Evolutionary conservation across 2,113 vertebrate species (phyloP), one percentile per base, ranked within the genome.

Genomic region (Xerus inauris): DNA sequence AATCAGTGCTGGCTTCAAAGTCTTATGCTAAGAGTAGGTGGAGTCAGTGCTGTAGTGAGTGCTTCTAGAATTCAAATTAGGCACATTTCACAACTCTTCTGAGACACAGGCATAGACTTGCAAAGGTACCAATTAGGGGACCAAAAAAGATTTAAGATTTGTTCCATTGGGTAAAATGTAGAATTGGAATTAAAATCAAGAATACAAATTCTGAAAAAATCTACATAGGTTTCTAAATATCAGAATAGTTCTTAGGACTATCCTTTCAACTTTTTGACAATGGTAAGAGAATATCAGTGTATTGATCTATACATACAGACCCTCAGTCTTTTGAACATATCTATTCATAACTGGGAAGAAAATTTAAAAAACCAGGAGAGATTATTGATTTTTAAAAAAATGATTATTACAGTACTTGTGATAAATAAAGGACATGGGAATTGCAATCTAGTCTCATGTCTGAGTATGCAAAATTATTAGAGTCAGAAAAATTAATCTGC

Each of bases 21-120:
- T 5, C 19, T n/a, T 90, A 45, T 69, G 51, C 45, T 80, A 30
- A 75, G 67, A 75, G 83, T 8, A 28, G 64, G 64, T 65, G 35
- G 11, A 24, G 51, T 80, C 16, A 4, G 4, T 80, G 30, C 8
- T 42, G 59, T 84, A 93, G 92, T 93, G 92, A 94, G 67, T 69
- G 11, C 47, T 84, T 95, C 94, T 67, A 45, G 89, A 95, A 96
- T 80, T 89, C 69, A 96, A 94, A 72, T 89, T 49, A 79, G 95
- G 51, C 26, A 81, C 64, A 40, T 92, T 92, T 40, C 82, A 67
- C 14, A 96, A 42, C 28, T 89, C 84, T 79, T 65, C 93, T n/a
- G 79, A 94, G 57, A 69, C 69, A 5, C 45, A 94, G 59, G 87
- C 11, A 92, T 67, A 89, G 89, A 94, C 49, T 95, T 96, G 42